These are phyloP conservation scores for Volucella zonaria DNA, from an alignment of 2,888 invertebrate genomes.

Conservation along the genomic window DNA sequence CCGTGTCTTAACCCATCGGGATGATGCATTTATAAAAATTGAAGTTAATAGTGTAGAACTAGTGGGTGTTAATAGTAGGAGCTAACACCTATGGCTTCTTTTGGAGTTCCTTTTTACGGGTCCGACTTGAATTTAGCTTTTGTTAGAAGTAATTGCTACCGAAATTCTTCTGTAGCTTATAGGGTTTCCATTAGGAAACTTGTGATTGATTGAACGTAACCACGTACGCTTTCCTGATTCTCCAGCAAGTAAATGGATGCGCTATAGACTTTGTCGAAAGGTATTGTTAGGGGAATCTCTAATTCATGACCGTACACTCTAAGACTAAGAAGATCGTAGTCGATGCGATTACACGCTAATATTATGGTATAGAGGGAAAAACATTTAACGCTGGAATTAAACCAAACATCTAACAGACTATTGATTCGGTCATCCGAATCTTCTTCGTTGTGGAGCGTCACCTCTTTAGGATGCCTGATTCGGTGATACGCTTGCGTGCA, in stretches of 20 bases:
- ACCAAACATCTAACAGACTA: slow-evolving; percentile 84
- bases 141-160: slow-evolving; percentile 82
- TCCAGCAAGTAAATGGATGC: slow-evolving; percentile 82
- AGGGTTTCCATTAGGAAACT: slow-evolving; percentile 82
- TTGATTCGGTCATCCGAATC: slow-evolving; percentile 84
- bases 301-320: slow-evolving; percentile 83
- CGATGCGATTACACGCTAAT: slow-evolving; percentile 88
- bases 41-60: slow-evolving; percentile 15
- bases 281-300: slow-evolving; percentile 82
- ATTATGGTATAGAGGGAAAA: slow-evolving; percentile 92
- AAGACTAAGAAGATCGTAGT: slow-evolving; percentile 88
- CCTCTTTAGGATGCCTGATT: slow-evolving; percentile 88
- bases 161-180: slow-evolving; percentile 81
- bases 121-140: slow-evolving; percentile 79
- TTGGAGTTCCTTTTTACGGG: slow-evolving; percentile 81
- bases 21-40: slow-evolving; percentile 26
- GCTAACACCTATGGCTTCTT: slow-evolving; percentile 68
- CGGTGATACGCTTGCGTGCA: slow-evolving; percentile 92
- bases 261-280: slow-evolving; percentile 82
- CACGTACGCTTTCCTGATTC: slow-evolving; percentile 79
- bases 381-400: slow-evolving; percentile 90
- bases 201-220: slow-evolving; percentile 81
- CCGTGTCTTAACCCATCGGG: too few relatives aligned
- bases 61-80: slow-evolving; percentile 8
- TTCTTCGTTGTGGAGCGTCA: slow-evolving; percentile 83